Percentiles rank a stretch among this genome's conserved stretches.
phyloP scores from a whole-genome alignment of 2,113 vertebrate species.

The Gulo gulo region DNA sequence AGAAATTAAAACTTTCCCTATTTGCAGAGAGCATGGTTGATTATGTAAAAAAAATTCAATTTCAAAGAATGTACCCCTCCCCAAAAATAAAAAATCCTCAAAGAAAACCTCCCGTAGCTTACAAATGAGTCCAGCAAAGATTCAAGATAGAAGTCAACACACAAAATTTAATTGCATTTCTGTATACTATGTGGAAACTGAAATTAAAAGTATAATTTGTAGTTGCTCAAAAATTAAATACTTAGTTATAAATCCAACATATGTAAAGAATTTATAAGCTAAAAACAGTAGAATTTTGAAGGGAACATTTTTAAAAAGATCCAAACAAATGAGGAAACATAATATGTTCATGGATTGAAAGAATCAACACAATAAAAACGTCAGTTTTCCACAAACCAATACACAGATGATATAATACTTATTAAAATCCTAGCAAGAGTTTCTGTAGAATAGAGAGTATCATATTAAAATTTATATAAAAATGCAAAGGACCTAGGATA shows the following conservation, averaged over 20 bases:
- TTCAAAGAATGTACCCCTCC: not conserved
- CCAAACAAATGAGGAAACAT: not conserved
- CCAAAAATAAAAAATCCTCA: not conserved
- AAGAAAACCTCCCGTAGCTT: not conserved
- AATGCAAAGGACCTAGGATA: not conserved
- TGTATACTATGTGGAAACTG: not conserved
- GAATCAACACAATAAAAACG: not conserved
- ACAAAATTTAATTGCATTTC: not conserved
- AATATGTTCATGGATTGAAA: not conserved
- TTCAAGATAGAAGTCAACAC: not conserved
- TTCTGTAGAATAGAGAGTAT: not conserved
- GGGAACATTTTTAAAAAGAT: not conserved
- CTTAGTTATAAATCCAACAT: not conserved
- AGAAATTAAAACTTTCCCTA: not conserved
- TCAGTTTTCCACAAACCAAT: not conserved
- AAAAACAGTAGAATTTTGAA: not conserved
- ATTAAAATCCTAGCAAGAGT: not conserved
- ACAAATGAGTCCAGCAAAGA: not conserved
- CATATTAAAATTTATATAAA: not conserved
- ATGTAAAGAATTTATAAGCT: not conserved
- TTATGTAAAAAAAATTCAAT: not conserved
- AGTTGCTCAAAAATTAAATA: not conserved
- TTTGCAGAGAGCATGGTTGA: not conserved
- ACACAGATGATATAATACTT: not conserved
- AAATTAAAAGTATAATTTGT: not conserved